Conservation (phyloP, 2,888 invertebrate species). For the Eristalis arbustorum region DNA sequence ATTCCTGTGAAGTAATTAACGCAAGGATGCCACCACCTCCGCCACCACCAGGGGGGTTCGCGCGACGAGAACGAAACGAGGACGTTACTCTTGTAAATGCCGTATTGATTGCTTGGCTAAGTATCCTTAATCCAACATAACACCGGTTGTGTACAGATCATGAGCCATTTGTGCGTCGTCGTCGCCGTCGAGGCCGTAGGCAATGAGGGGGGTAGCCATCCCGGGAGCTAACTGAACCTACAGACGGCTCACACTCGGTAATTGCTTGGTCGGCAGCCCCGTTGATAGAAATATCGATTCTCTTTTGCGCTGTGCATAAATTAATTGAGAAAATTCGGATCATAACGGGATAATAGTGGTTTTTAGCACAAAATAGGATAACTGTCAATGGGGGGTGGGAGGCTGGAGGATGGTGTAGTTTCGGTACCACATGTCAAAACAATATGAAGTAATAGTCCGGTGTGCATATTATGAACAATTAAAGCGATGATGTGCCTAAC, state of each 20-base stretch:
- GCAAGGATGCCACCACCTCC: constrained; percentile 11
- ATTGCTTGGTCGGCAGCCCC: constrained; percentile 11
- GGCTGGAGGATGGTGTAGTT: background rate
- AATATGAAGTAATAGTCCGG: background rate
- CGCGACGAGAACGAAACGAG: background rate
- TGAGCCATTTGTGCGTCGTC: background rate
- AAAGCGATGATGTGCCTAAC: background rate
- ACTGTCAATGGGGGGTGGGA: background rate
- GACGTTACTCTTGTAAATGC: constrained; percentile 31
- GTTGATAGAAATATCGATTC: background rate
- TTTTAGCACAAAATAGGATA: background rate
- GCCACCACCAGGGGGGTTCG: background rate
- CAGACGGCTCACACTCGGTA: constrained; percentile 19
- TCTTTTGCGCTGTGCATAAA: constrained; percentile 33
- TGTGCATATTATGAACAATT: background rate
- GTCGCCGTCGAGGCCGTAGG: no score
- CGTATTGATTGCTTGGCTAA: constrained; percentile 47
- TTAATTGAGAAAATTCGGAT: constrained; percentile 39
- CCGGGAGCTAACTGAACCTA: background rate
- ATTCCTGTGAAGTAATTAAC: constrained; percentile 55
- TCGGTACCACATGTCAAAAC: background rate
- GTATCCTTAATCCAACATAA: constrained; percentile 30
- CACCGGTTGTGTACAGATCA: background rate
- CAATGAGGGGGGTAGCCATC: background rate
- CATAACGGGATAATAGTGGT: constrained; percentile 30